Conservation (phyloP, 2,888 invertebrate species). For the Heliconius hortense region DNA sequence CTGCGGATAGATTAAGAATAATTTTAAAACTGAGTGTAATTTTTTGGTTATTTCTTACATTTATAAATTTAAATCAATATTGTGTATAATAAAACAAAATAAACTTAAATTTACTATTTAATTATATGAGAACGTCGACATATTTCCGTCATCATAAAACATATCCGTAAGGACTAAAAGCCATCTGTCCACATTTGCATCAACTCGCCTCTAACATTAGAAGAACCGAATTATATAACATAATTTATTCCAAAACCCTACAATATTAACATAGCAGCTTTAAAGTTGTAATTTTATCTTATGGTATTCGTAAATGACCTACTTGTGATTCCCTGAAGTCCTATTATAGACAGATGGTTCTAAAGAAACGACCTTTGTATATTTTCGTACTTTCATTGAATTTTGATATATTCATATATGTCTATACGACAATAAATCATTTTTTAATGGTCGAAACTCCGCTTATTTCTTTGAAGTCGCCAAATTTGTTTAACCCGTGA, state of each 20-base stretch:
- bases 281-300: conserved; percentile 17
- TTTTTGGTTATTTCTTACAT: not conserved
- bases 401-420: conserved; percentile 42
- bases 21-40: not conserved
- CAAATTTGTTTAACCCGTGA: not conserved
- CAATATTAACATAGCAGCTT: conserved; percentile 21
- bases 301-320: conserved; percentile 15
- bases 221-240: conserved; percentile 16
- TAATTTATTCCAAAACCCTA: not conserved
- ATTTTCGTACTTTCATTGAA: conserved; percentile 40
- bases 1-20: not conserved
- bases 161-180: conserved; percentile 16
- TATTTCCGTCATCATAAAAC: not conserved
- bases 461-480: conserved; percentile 34
- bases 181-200: conserved; percentile 11
- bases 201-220: not conserved
- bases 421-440: conserved; percentile 42
- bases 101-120: not conserved
- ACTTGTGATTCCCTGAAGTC: conserved; percentile 21
- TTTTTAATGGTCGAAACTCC: conserved; percentile 34
- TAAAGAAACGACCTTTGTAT: conserved; percentile 33
- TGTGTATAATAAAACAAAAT: too few species aligned
- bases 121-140: conserved; percentile 11
- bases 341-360: conserved; percentile 33
- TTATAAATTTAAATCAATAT: not conserved